Evolutionary conservation across 2,888 invertebrate genomes (phyloP).

Genomic region (Pammene fasciana): DNA sequence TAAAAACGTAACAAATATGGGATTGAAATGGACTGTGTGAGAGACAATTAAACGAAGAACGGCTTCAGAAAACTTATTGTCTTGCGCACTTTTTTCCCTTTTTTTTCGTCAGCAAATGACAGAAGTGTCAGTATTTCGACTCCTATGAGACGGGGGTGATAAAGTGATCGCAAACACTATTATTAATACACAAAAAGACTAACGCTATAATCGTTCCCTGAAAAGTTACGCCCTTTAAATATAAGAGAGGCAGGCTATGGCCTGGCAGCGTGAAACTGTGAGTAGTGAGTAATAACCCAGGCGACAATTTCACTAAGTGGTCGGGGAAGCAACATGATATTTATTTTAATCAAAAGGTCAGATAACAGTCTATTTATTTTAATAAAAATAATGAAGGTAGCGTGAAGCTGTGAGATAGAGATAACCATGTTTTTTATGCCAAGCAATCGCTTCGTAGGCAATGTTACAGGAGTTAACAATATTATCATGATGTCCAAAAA

Average conservation of each 20-base stretch:
- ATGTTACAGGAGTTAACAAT: no score
- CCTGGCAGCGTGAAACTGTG: slow-evolving; percentile 3
- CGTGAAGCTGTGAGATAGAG: no score
- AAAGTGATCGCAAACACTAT: background rate
- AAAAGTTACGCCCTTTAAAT: background rate
- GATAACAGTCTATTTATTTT: background rate
- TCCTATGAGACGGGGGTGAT: slow-evolving; percentile 7
- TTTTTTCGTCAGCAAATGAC: background rate
- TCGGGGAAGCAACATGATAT: slow-evolving; percentile 14
- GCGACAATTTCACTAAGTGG: slow-evolving; percentile 29
- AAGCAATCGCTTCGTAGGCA: no score
- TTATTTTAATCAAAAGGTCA: slow-evolving; percentile 10
- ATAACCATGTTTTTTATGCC: no score
- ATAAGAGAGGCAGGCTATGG: background rate
- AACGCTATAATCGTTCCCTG: background rate
- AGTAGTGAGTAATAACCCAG: slow-evolving; percentile 19
- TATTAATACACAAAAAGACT: background rate
- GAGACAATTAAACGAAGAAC: background rate
- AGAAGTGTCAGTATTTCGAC: slow-evolving; percentile 9
- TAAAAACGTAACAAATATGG: no score
- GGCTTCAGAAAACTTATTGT: background rate
- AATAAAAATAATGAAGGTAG: background rate
- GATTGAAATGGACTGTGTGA: no score
- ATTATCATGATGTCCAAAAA: no score
- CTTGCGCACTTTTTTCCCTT: background rate